A percentile compares a stretch with the other conserved stretches of the same genome.
Conservation (phyloP, 2,113 vertebrate species). For the Sakesphorus luctuosus region DNA sequence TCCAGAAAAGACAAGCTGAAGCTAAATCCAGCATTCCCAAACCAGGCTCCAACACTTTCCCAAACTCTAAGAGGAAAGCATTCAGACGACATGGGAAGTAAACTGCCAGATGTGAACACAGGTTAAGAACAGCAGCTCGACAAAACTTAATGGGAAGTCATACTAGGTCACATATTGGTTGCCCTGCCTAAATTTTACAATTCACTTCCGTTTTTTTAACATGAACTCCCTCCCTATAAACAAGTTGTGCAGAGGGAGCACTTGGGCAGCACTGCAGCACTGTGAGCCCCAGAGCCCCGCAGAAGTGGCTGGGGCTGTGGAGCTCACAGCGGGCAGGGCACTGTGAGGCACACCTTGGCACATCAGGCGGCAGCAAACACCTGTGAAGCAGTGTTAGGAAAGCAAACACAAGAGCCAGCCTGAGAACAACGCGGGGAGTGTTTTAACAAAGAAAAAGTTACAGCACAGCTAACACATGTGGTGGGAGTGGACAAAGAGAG, state of each 20-base stretch:
- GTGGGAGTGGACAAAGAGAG: not conserved
- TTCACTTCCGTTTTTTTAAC: not conserved
- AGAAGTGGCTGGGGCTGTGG: fast-evolving
- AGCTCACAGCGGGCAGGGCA: not conserved
- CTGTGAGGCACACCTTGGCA: not conserved
- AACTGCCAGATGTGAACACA: not conserved
- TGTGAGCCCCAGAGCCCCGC: not conserved
- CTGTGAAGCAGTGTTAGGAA: not conserved
- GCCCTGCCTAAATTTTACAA: not conserved
- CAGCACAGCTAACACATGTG: not conserved
- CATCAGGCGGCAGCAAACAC: not conserved
- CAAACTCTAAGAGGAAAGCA: not conserved
- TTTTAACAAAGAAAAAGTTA: not conserved
- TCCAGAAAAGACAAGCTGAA: not conserved
- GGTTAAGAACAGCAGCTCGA: not conserved
- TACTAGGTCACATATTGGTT: not conserved
- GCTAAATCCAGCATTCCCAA: not conserved
- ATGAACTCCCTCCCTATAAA: not conserved
- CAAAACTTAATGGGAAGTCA: not conserved
- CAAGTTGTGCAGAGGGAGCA: no score
- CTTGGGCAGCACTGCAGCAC: not conserved
- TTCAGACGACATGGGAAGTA: not conserved
- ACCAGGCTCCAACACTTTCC: not conserved
- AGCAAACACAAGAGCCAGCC: not conserved
- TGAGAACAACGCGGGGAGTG: not conserved